phyloP scores from a whole-genome alignment of 2,797 vertebrate species.

The Corythornis leucogaster region DNA sequence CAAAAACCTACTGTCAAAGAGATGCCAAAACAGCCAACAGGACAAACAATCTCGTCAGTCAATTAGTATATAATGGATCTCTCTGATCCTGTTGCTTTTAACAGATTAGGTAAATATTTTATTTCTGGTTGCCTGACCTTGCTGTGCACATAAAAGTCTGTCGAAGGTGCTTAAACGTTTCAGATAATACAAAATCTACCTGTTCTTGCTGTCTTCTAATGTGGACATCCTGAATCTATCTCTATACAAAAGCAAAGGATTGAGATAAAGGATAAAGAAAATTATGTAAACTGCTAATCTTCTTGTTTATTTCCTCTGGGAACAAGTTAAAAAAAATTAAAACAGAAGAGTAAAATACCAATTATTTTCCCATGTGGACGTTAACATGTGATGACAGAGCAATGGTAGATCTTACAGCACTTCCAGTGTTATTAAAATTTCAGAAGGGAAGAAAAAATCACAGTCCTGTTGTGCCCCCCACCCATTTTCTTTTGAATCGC shows the following conservation, averaged over 20 bases:
- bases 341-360: neutral
- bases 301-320: neutral
- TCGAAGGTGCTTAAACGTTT: neutral
- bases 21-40: neutral
- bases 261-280: neutral
- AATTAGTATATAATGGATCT: constrained; percentile 36
- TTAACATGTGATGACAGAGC: neutral
- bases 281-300: neutral
- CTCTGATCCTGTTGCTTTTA: constrained; percentile 31
- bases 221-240: neutral
- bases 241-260: neutral
- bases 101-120: neutral
- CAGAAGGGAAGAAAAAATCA: neutral
- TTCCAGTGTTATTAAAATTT: neutral
- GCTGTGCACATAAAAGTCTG: neutral
- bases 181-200: neutral
- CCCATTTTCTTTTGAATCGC: neutral
- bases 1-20: neutral
- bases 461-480: neutral
- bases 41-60: neutral
- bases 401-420: neutral
- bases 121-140: neutral
- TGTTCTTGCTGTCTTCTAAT: neutral
- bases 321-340: neutral
- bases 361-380: neutral